These are phyloP conservation scores for Uropsilus gracilis DNA, from an alignment of 2,113 vertebrate species.

Conservation along the genomic window DNA sequence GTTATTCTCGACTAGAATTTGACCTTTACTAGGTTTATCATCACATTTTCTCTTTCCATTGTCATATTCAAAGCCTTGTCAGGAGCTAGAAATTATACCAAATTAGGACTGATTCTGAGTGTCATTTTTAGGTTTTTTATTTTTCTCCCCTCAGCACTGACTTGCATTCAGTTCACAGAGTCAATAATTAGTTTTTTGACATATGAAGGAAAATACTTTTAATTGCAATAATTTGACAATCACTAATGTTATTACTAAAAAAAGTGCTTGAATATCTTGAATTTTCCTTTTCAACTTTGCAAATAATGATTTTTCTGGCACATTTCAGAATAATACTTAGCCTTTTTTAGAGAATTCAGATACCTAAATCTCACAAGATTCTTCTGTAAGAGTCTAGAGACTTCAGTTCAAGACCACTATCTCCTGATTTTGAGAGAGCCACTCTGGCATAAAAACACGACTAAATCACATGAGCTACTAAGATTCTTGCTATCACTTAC, in stretches of 20 bases:
- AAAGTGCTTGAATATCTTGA: not conserved
- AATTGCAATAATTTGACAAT: not conserved
- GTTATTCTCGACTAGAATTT: conserved; percentile 16
- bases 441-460: not conserved
- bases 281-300: not conserved
- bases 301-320: not conserved
- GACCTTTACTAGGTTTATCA: conserved; percentile 18
- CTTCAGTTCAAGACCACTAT: not conserved
- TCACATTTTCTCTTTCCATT: not conserved
- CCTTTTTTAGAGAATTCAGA: conserved; percentile 1
- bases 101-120: not conserved
- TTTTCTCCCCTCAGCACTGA: not conserved
- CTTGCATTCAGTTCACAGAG: not conserved
- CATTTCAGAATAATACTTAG: not conserved
- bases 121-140: not conserved
- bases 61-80: not conserved
- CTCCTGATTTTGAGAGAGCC: not conserved
- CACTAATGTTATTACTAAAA: not conserved
- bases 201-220: not conserved
- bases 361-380: not conserved
- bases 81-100: not conserved
- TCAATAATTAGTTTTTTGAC: not conserved
- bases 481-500: not conserved
- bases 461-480: not conserved
- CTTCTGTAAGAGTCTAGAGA: not conserved